These are phyloP conservation scores for Tetanocera ferruginea DNA, from an alignment of 2,888 invertebrate genomes.

Conservation along the genomic window DNA sequence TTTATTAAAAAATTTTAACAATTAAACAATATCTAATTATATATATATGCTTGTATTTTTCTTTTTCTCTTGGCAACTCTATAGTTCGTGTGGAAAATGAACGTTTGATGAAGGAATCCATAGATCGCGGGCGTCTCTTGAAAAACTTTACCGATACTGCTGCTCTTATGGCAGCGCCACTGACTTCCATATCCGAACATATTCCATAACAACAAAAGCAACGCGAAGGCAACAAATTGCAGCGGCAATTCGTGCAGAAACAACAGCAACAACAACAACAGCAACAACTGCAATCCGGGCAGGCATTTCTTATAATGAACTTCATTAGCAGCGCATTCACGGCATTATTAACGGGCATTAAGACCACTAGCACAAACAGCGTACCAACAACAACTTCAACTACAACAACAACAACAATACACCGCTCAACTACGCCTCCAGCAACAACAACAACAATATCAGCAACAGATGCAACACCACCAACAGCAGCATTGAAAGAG, in stretches of 20 bases:
- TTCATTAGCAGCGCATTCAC: conserved; percentile 23
- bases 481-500: background rate
- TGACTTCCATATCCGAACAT: conserved; percentile 46
- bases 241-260: background rate
- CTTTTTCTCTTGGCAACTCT: conserved; percentile 34
- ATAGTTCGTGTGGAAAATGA: conserved; percentile 91
- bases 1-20: background rate
- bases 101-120: conserved; percentile 84
- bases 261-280: conserved; percentile 43
- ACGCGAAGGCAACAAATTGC: background rate
- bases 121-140: conserved; percentile 72
- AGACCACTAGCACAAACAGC: conserved; percentile 45
- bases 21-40: conserved; percentile 26
- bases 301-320: conserved; percentile 7
- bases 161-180: conserved; percentile 53
- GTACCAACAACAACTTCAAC: conserved; percentile 3
- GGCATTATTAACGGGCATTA: conserved; percentile 14
- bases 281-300: conserved; percentile 31
- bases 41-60: conserved; percentile 27
- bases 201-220: conserved; percentile 54
- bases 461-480: background rate
- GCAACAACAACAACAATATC: conserved; percentile 1
- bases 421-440: background rate
- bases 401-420: background rate
- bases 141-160: conserved; percentile 68